A percentile compares a stretch with the other conserved stretches of the same genome.
Conservation (phyloP, 2,113 vertebrate genomes). For the Chloebia gouldiae region DNA sequence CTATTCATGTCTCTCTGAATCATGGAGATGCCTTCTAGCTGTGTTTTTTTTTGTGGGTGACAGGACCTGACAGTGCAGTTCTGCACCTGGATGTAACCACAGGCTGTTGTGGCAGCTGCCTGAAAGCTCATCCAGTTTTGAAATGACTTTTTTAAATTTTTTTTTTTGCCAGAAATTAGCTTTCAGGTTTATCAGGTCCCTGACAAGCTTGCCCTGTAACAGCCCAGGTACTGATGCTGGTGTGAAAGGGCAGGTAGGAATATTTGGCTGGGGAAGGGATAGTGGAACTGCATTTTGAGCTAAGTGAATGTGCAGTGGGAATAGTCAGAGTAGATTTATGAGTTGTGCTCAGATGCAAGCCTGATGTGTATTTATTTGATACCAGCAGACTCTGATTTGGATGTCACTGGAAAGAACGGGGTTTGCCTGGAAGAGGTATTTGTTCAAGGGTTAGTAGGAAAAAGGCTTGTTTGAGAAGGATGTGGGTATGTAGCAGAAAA, state of each 20-base stretch:
- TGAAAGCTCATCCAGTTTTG: background rate
- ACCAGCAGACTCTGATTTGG: background rate
- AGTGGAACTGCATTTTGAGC: background rate
- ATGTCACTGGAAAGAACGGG: background rate
- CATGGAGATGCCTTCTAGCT: background rate
- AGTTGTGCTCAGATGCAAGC: background rate
- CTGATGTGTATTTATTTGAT: background rate
- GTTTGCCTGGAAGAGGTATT: background rate
- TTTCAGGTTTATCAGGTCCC: background rate
- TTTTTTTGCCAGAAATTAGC: background rate
- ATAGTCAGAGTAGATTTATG: background rate
- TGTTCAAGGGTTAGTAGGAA: background rate
- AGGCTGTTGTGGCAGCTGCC: conserved; percentile 30
- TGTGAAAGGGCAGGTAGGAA: background rate
- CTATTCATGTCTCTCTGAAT: background rate
- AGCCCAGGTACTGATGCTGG: background rate
- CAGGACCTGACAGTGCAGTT: background rate
- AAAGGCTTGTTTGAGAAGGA: background rate
- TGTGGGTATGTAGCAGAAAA: background rate
- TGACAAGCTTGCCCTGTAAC: background rate
- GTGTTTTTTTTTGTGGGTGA: background rate
- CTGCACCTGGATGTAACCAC: conserved; percentile 30
- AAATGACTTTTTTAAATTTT: background rate
- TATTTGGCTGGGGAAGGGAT: background rate
- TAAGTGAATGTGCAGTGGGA: background rate